phyloP scores from a whole-genome alignment of 2,888 invertebrate species.

The Rotaria sp. region DNA sequence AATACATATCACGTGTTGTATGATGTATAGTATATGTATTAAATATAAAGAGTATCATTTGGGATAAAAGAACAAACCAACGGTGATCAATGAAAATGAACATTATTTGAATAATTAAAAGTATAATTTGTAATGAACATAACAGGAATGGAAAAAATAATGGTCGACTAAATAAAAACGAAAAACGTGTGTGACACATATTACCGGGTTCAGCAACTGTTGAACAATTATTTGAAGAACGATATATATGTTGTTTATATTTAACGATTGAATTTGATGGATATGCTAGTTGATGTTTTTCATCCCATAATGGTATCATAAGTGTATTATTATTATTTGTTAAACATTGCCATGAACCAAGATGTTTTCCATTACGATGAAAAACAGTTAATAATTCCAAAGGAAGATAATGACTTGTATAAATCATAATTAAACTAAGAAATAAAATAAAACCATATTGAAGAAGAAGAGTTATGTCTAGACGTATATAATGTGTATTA shows the following conservation, averaged over 20 bases:
- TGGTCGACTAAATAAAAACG: not conserved
- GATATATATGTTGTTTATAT: not conserved
- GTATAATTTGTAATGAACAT: slow-evolving; percentile 18
- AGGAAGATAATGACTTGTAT: slow-evolving; percentile 8
- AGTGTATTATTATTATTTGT: not conserved
- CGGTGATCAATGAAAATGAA: not conserved
- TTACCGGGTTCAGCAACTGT: not conserved
- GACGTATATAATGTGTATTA: not conserved
- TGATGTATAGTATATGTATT: not conserved
- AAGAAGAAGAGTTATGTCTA: not conserved
- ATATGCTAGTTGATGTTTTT: not conserved
- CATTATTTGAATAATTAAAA: not conserved
- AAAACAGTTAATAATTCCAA: slow-evolving; percentile 16
- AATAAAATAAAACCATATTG: not conserved
- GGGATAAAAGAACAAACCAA: not conserved
- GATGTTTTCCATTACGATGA: slow-evolving; percentile 22
- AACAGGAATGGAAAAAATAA: not conserved
- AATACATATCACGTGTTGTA: not conserved
- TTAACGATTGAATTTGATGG: not conserved
- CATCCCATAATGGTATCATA: not conserved
- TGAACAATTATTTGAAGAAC: not conserved
- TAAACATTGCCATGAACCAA: not conserved
- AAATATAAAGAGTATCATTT: not conserved
- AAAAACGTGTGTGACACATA: not conserved
- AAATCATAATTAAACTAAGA: slow-evolving; percentile 5